Evolutionary conservation across 2,888 invertebrate species (phyloP).

Genomic region (Nephrotoma appendiculata): DNA sequence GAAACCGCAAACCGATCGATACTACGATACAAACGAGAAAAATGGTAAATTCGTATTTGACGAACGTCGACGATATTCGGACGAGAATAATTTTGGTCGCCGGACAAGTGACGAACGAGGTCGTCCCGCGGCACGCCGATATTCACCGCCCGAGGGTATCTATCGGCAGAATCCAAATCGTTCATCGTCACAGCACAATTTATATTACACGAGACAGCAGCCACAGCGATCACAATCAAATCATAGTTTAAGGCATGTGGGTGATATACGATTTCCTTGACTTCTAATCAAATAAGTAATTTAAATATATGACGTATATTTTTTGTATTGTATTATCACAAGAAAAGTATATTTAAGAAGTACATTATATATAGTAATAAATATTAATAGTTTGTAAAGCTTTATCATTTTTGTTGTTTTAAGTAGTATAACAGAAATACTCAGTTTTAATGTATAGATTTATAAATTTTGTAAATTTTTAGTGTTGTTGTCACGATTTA

Average conservation of each 20-base stretch:
- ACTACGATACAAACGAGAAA: constrained; percentile 15
- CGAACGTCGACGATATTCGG: constrained; percentile 29
- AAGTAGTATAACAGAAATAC: neutral
- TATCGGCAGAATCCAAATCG: constrained; percentile 35
- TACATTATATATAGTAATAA: neutral
- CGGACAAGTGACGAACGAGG: constrained; percentile 8
- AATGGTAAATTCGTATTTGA: neutral
- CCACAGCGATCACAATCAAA: constrained; percentile 41
- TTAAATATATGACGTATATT: neutral
- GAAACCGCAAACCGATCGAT: neutral
- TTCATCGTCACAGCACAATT: constrained; percentile 49
- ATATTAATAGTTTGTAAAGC: neutral
- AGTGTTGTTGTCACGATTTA: neutral
- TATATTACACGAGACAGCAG: constrained; percentile 29
- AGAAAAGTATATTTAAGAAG: neutral
- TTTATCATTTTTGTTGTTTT: neutral
- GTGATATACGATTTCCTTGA: constrained; percentile 50
- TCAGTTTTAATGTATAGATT: neutral
- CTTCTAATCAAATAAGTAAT: constrained; percentile 15
- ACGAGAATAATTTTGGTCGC: constrained; percentile 20
- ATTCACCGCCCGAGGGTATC: constrained; percentile 33
- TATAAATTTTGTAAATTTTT: neutral
- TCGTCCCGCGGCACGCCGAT: constrained; percentile 26
- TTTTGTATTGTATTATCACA: neutral
- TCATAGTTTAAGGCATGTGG: constrained; percentile 47